phyloP scores from a whole-genome alignment of 2,113 vertebrate genomes.

The Macrotis lagotis region DNA sequence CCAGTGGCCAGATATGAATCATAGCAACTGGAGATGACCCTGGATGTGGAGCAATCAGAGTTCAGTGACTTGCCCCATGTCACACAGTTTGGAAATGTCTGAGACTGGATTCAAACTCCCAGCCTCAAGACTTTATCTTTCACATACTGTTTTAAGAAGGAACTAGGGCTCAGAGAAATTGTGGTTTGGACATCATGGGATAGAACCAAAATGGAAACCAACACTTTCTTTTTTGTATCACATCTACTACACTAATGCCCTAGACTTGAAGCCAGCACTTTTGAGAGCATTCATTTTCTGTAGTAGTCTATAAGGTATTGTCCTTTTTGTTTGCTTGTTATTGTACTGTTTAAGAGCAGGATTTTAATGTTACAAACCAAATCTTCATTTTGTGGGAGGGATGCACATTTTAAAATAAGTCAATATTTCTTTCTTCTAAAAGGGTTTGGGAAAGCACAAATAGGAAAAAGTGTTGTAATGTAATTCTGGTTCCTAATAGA shows the following conservation, averaged over 20 bases:
- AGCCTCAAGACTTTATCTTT: slow-evolving; percentile 7
- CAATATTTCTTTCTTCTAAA: background rate
- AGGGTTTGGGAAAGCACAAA: background rate
- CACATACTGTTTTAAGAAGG: slow-evolving; percentile 32
- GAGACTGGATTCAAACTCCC: too few relatives aligned
- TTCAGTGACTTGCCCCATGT: too few relatives aligned
- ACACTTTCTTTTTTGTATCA: background rate
- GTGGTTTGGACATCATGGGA: background rate
- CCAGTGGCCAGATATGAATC: too few relatives aligned
- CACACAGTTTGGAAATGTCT: too few relatives aligned
- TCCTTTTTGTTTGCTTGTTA: background rate
- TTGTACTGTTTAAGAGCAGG: background rate
- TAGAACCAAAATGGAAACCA: slow-evolving; percentile 7
- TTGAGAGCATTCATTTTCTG: background rate
- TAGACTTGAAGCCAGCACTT: background rate
- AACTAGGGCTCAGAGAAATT: background rate
- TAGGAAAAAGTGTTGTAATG: background rate
- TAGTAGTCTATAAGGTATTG: background rate
- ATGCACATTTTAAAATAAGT: background rate
- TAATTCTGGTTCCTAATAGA: background rate
- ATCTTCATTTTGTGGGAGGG: background rate
- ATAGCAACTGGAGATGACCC: too few relatives aligned
- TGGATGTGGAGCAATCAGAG: too few relatives aligned
- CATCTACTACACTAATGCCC: background rate
- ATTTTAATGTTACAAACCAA: background rate